A percentile compares a stretch with the other conserved stretches of the same genome.
Evolutionary conservation across 2,888 invertebrate genomes (phyloP).

Genomic region (Cheilosia urbana): DNA sequence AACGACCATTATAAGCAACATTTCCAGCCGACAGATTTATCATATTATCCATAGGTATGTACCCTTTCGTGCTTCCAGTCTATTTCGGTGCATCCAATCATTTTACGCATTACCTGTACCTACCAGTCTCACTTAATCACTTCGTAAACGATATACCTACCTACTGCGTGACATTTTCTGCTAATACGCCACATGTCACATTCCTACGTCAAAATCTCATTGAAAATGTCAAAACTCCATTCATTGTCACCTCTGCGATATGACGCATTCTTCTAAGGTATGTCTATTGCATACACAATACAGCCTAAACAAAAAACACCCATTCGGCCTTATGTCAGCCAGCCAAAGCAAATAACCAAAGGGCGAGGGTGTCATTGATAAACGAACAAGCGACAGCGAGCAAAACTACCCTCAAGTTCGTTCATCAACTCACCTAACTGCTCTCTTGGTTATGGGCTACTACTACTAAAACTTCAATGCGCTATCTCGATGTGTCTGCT

Average conservation of each 20-base stretch:
- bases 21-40: too few relatives aligned
- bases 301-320: conserved; percentile 45
- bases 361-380: conserved; percentile 56
- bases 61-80: too few relatives aligned
- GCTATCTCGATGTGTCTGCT: conserved; percentile 45
- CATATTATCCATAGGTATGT: too few relatives aligned
- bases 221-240: conserved; percentile 56
- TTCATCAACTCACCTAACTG: conserved; percentile 72
- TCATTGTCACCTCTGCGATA: conserved; percentile 36
- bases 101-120: too few relatives aligned
- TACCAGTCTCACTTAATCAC: too few relatives aligned
- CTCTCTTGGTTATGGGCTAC: conserved; percentile 63
- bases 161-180: conserved; percentile 29
- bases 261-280: conserved; percentile 47
- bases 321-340: conserved; percentile 56
- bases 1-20: too few relatives aligned
- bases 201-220: conserved; percentile 39
- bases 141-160: neutral
- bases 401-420: conserved; percentile 69
- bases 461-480: conserved; percentile 46
- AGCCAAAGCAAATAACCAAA: conserved; percentile 59
- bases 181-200: conserved; percentile 20
- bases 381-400: conserved; percentile 55
- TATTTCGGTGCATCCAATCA: too few relatives aligned
- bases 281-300: conserved; percentile 38